Evolutionary conservation across 35 echinoderm and acorn worm species (phyloP).

Genomic region (Diadema setosum): DNA sequence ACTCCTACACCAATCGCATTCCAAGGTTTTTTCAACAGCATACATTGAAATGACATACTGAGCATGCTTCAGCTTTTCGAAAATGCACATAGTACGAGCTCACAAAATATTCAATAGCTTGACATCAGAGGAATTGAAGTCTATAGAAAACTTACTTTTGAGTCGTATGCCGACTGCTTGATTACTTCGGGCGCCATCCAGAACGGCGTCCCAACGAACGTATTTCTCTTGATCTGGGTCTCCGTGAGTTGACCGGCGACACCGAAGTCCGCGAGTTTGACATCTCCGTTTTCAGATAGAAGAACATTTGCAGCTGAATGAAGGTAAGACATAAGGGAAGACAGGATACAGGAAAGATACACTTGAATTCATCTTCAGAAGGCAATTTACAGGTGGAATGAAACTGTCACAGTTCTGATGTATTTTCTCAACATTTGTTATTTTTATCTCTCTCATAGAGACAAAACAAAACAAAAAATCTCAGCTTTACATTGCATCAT

Average conservation of each 20-base stretch:
- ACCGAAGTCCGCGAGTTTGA: conserved; percentile 96
- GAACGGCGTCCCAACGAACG: conserved; percentile 96
- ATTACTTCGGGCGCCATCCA: conserved; percentile 99
- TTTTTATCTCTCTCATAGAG: no score
- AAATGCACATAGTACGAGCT: background rate
- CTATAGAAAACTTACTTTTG: conserved; percentile 62
- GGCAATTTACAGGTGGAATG: no score
- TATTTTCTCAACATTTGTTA: no score
- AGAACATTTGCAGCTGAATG: conserved; percentile 94
- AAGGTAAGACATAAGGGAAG: background rate
- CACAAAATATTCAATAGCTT: no score
- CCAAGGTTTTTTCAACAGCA: background rate
- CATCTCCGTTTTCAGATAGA: conserved; percentile 90
- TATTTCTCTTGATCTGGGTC: conserved; percentile 94
- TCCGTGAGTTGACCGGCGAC: conserved; percentile 97
- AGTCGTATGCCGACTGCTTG: conserved; percentile 97
- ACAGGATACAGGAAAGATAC: no score
- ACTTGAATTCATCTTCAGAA: no score
- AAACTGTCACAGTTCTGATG: no score
- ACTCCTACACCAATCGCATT: no score
- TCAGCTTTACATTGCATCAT: no score
- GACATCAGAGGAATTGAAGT: no score
- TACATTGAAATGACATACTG: background rate
- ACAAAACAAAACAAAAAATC: no score
- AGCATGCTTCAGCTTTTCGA: background rate